Evolutionary conservation across 1,140 invertebrate genomes (phyloP), one percentile per base, ranked within the genome.

Genomic region (Ostrea denselamellosa): DNA sequence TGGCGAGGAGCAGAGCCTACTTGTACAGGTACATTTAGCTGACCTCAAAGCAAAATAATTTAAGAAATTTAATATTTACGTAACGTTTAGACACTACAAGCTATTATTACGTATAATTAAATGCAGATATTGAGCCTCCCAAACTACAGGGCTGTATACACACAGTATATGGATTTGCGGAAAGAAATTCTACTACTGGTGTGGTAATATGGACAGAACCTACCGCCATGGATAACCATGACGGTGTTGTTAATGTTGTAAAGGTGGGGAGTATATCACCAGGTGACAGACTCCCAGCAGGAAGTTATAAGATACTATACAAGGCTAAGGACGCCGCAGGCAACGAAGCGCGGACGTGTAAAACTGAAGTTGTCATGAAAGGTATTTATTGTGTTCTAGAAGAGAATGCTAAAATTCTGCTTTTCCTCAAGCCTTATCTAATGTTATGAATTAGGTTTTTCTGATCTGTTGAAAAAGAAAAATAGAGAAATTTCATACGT

Each of bases 311-410:
- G 17, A 53, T 90, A 2, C 56, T 25, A 25, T 90, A 90, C 65
- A 28, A 28, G 17, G 84, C 89, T 8, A 25, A 34, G 28, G 89
- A 90, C 28, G 53, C 17, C 5, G 56, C 84, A 3, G 87, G 87
- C 25, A 90, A 90, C 62, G 28, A 62, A 77, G 87, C 86, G 0
- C 25, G 58, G 10, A 53, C 53, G 14, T 90, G 89, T 81, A 51
- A 8, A 88, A 85, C 86, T n/a, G 54, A 85, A 17, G 62, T 90
- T n/a, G 52, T 88, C 4, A 52, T 90, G 10, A 90, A 88, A 85
- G 56, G 89, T 90, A 83, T 58, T 4, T 19, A 14, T 14, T 58
- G 56, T 17, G 19, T 58, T 10, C 12, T 19, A 58, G 19, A 14
- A 58, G 0, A 58, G 19, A 58, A 3, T 19, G 9, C 8, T 1